phyloP scores from a whole-genome alignment of 2,113 vertebrate genomes.

The Mustela lutreola region DNA sequence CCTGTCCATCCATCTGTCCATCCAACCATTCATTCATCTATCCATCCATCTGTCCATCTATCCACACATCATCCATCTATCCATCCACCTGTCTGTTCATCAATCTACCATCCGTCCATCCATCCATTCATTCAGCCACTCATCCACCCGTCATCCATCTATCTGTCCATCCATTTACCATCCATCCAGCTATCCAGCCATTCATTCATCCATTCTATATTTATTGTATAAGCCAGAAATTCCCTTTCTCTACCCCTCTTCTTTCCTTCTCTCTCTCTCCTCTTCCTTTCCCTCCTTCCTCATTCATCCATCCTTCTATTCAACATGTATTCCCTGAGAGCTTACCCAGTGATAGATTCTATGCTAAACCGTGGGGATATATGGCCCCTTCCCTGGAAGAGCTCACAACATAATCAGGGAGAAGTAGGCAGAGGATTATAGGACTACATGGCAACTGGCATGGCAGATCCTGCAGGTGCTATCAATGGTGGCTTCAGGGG shows the following conservation, averaged over 20 bases:
- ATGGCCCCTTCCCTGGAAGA: neutral
- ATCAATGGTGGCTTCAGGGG: fast-evolving
- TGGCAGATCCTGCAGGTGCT: neutral
- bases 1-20: neutral
- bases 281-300: neutral
- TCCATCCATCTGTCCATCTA: neutral
- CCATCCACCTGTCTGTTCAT: neutral
- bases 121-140: too few relatives aligned
- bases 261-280: neutral
- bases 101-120: neutral
- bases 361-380: neutral
- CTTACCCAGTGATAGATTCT: neutral
- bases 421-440: too few relatives aligned
- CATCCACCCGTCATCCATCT: neutral
- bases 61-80: neutral
- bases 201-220: neutral
- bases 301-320: neutral
- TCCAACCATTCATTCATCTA: neutral
- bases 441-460: neutral
- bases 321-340: neutral
- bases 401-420: neutral
- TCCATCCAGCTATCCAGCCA: neutral
- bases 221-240: neutral
- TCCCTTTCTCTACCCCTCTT: neutral
- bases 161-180: neutral